Percentiles rank a stretch among this genome's conserved stretches.
These are phyloP conservation scores for Cardiocondyla obscurior DNA, from an alignment of 1,140 invertebrate species.

Conservation along the genomic window DNA sequence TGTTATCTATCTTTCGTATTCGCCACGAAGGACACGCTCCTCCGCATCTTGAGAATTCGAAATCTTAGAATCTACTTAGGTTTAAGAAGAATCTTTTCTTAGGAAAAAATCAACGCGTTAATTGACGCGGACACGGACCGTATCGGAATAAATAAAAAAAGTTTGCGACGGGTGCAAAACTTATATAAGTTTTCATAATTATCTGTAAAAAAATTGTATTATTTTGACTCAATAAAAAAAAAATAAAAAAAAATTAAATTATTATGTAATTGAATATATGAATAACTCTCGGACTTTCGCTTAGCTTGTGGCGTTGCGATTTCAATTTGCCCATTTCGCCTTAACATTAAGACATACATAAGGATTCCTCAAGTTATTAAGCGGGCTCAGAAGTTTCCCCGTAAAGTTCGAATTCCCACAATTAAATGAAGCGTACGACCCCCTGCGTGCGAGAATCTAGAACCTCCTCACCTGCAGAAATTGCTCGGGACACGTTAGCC, in stretches of 20 bases:
- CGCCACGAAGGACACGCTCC: background rate
- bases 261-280: background rate
- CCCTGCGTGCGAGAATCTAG: conserved; percentile 72
- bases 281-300: conserved; percentile 6
- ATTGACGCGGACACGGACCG: background rate
- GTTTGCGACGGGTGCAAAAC: background rate
- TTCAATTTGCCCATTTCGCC: conserved; percentile 64
- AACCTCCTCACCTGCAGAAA: conserved; percentile 79
- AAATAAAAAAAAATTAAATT: no score
- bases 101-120: background rate
- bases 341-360: conserved; percentile 57
- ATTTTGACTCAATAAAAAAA: background rate
- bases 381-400: conserved; percentile 71
- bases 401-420: conserved; percentile 79
- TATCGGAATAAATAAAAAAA: background rate
- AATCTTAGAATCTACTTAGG: background rate
- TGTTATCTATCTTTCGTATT: conserved; percentile 64
- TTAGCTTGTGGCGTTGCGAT: conserved; percentile 40
- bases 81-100: background rate
- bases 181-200: no score
- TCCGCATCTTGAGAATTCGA: background rate
- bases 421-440: conserved; percentile 81
- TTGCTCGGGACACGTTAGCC: conserved; percentile 78
- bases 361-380: conserved; percentile 73
- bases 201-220: background rate